Percentiles rank a stretch among this genome's conserved stretches.
These are phyloP conservation scores for Zapus hudsonius DNA, from an alignment of 2,113 vertebrate species.

Conservation along the genomic window DNA sequence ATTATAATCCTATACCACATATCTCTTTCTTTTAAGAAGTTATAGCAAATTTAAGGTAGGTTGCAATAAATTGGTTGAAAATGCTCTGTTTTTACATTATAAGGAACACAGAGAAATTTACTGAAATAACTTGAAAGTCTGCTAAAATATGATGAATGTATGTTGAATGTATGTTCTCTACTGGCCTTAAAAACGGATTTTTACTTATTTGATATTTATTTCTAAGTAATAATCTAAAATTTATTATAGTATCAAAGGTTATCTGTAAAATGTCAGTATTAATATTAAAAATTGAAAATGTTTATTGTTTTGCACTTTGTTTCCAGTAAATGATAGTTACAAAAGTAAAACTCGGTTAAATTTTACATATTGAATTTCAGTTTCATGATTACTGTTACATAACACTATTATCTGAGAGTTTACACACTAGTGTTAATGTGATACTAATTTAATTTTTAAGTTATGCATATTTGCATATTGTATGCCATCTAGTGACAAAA, in stretches of 20 bases:
- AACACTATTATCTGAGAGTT: not conserved
- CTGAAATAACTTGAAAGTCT: too few species aligned
- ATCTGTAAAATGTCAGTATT: not conserved
- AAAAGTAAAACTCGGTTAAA: not conserved
- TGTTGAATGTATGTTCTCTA: too few species aligned
- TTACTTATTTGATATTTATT: not conserved
- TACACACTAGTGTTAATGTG: not conserved
- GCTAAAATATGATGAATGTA: too few species aligned
- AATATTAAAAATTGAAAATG: not conserved
- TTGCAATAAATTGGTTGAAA: too few species aligned
- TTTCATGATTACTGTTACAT: not conserved
- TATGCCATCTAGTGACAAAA: constrained; percentile 83
- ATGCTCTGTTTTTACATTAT: too few species aligned
- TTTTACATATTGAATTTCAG: not conserved
- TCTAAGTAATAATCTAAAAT: not conserved
- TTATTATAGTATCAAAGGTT: not conserved
- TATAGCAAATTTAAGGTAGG: too few species aligned
- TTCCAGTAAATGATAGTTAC: not conserved
- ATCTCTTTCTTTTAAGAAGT: too few species aligned
- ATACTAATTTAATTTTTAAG: constrained; percentile 1
- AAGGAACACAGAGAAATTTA: too few species aligned
- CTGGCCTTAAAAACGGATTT: too few species aligned
- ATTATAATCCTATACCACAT: too few species aligned
- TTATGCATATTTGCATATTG: constrained; percentile 57
- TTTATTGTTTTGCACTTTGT: not conserved